Conservation (phyloP, 2,888 invertebrate genomes). For the Chrysodeixis includens region DNA sequence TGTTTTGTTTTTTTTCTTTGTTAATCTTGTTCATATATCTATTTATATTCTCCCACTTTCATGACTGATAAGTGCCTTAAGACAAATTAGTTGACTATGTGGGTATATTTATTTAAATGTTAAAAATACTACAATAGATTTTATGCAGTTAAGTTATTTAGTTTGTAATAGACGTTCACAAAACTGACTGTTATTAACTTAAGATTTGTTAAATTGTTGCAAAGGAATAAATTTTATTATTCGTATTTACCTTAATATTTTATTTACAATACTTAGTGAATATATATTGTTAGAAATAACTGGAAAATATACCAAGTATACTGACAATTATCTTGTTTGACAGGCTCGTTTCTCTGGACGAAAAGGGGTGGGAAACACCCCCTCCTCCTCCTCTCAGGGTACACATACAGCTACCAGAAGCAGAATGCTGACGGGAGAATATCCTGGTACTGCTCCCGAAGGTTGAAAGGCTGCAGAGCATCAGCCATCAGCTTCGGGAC, state of each 20-base stretch:
- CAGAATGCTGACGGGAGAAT: constrained; percentile 81
- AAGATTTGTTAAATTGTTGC: constrained; percentile 29
- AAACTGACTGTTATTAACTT: constrained; percentile 30
- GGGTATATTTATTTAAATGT: background rate
- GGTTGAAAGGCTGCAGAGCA: constrained; percentile 82
- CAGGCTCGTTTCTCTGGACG: constrained; percentile 83
- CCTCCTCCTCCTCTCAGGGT: constrained; percentile 76
- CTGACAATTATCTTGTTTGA: constrained; percentile 37
- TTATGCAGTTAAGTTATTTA: constrained; percentile 7
- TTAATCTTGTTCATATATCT: too few relatives aligned
- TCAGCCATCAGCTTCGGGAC: constrained; percentile 80
- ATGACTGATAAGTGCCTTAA: constrained; percentile 44
- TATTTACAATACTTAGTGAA: constrained; percentile 14
- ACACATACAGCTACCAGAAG: constrained; percentile 85
- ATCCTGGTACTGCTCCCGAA: constrained; percentile 85
- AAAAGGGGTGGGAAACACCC: constrained; percentile 84
- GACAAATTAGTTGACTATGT: constrained; percentile 9
- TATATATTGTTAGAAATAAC: background rate
- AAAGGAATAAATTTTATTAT: constrained; percentile 10
- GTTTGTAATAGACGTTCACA: background rate
- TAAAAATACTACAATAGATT: constrained; percentile 4
- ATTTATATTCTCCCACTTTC: background rate
- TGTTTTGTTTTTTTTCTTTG: too few relatives aligned
- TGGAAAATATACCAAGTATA: constrained; percentile 12
- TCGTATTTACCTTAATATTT: constrained; percentile 18